Percentiles rank a stretch among this genome's conserved stretches.
phyloP scores from a whole-genome alignment of 37 sponge, comb jelly and placozoan species.

The Aphrocallistes beatrix region DNA sequence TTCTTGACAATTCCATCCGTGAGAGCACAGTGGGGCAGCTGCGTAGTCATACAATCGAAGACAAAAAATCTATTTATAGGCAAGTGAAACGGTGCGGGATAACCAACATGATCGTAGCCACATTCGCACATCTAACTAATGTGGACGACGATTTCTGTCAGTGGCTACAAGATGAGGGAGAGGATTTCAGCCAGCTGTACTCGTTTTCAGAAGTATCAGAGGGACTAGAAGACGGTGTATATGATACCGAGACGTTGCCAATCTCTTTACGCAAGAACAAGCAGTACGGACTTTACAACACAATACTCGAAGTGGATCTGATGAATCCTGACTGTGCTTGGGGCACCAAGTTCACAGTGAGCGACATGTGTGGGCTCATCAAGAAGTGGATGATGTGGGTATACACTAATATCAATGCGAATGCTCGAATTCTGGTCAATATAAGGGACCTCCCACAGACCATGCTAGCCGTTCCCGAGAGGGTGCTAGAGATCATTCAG shows the following conservation, averaged over 20 bases:
- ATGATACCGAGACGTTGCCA: constrained; percentile 47
- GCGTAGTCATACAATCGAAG: constrained; percentile 60
- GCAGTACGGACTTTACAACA: constrained; percentile 39
- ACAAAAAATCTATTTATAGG: constrained; percentile 49
- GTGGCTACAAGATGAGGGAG: constrained; percentile 29
- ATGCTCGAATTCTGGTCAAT: constrained; percentile 49
- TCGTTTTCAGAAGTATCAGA: constrained; percentile 61
- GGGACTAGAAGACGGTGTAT: constrained; percentile 23
- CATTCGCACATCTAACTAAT: constrained; percentile 48
- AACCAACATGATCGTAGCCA: constrained; percentile 54
- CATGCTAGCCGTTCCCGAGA: constrained; percentile 37
- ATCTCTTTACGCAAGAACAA: constrained; percentile 48
- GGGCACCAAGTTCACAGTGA: constrained; percentile 38
- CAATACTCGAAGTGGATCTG: constrained; percentile 58
- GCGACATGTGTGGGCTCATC: constrained; percentile 41
- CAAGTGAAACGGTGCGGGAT: constrained; percentile 56
- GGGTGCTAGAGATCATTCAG: constrained; percentile 35
- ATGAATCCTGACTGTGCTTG: constrained; percentile 25
- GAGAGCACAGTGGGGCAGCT: constrained; percentile 82
- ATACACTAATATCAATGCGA: constrained; percentile 20
- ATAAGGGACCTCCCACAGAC: constrained; percentile 54
- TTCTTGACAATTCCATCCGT: constrained; percentile 79
- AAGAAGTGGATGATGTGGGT: constrained; percentile 46
- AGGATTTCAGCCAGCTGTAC: constrained; percentile 38
- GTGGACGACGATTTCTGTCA: constrained; percentile 66